Percentiles rank a stretch among this genome's conserved stretches.
Evolutionary conservation across 2,113 vertebrate genomes (phyloP).

Genomic region (Steatornis caripensis): DNA sequence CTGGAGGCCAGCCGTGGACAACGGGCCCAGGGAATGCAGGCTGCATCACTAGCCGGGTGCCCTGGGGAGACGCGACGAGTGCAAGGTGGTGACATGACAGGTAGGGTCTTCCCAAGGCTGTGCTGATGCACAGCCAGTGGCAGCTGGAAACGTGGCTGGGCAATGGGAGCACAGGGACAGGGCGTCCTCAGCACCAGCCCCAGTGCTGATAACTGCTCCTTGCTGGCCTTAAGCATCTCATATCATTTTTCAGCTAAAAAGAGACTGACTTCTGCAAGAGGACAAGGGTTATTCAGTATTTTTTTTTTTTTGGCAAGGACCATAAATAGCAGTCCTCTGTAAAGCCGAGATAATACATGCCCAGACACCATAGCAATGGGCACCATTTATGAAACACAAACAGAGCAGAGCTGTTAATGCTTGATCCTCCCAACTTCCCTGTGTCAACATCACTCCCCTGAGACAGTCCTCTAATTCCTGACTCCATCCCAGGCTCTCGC

Average conservation of each 20-base stretch:
- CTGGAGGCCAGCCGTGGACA: background rate
- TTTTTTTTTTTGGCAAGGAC: background rate
- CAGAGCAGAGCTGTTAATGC: background rate
- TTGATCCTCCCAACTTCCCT: background rate
- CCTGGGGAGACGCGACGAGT: fast-evolving
- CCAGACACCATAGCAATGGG: background rate
- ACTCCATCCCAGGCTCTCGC: background rate
- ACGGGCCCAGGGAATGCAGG: background rate
- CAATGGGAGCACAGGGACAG: background rate
- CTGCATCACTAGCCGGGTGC: background rate
- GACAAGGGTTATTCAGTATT: background rate
- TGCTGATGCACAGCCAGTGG: background rate
- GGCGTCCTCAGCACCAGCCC: background rate
- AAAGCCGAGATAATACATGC: background rate
- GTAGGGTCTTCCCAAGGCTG: background rate
- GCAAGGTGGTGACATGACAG: background rate
- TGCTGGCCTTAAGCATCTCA: background rate
- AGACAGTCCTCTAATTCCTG: background rate
- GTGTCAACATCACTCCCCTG: background rate
- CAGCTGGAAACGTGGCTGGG: fast-evolving
- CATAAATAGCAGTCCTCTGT: background rate
- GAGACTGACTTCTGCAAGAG: background rate
- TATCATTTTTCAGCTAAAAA: background rate
- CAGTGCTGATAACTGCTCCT: fast-evolving
- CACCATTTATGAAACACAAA: background rate